Conservation (phyloP, 2,113 vertebrate genomes). For the Callorhinus ursinus region DNA sequence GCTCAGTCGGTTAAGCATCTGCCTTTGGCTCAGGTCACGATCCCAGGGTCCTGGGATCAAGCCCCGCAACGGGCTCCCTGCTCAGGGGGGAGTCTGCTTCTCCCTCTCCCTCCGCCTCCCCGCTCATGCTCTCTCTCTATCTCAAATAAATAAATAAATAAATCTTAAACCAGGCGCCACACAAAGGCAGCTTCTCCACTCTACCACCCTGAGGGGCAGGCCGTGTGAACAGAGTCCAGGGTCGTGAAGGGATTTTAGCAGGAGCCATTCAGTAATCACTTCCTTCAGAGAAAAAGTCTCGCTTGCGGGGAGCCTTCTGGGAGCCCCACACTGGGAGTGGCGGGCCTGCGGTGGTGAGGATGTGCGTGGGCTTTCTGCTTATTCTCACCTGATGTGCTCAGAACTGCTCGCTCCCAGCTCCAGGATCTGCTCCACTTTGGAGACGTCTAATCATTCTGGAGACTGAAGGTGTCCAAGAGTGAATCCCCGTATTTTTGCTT, state of each 20-base stretch:
- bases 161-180: not conserved
- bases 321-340: not conserved
- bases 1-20: not conserved
- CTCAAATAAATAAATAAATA: not conserved
- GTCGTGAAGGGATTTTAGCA: conserved; percentile 2
- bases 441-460: not conserved
- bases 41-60: not conserved
- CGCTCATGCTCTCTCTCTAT: not conserved
- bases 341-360: not conserved
- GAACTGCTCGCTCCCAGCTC: not conserved
- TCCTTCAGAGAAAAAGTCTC: conserved; percentile 64
- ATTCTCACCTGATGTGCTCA: not conserved
- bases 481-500: not conserved
- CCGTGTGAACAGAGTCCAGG: not conserved
- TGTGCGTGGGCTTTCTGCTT: fast-evolving
- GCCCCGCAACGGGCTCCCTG: not conserved
- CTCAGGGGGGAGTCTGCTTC: not conserved
- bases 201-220: not conserved
- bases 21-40: not conserved
- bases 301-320: not conserved
- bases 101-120: not conserved
- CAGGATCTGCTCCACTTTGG: not conserved
- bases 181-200: not conserved
- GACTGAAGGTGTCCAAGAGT: not conserved
- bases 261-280: not conserved